phyloP scores from a whole-genome alignment of 2,888 invertebrate genomes.

The Heliconius ismenius region DNA sequence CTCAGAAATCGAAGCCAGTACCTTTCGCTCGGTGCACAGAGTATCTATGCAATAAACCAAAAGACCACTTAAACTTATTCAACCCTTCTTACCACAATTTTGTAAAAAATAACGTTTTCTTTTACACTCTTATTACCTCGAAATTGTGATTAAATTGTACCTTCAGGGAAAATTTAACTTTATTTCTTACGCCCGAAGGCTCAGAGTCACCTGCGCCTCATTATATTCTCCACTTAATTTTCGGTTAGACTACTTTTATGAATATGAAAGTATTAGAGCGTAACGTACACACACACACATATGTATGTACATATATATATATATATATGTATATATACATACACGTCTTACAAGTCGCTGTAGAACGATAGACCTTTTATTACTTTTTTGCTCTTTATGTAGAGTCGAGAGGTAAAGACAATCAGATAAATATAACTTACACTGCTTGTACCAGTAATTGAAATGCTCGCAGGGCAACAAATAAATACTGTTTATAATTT shows the following conservation, averaged over 20 bases:
- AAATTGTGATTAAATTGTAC: constrained; percentile 18
- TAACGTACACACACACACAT: constrained; percentile 22
- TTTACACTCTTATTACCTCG: constrained; percentile 12
- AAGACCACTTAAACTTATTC: background rate
- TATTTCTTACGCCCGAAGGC: background rate
- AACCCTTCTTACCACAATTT: background rate
- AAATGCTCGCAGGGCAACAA: too few relatives aligned
- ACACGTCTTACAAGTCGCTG: constrained; percentile 20
- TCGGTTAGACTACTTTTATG: constrained; percentile 33
- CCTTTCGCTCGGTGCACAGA: background rate
- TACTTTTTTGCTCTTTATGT: constrained; percentile 19
- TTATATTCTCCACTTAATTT: constrained; percentile 34
- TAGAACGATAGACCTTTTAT: constrained; percentile 25
- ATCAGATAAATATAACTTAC: background rate
- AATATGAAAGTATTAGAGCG: constrained; percentile 39
- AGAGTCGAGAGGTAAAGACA: background rate
- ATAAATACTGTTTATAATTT: too few relatives aligned
- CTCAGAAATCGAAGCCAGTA: background rate
- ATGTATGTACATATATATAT: background rate
- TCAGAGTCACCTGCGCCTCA: background rate
- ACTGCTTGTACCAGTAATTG: too few relatives aligned
- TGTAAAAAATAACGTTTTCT: constrained; percentile 9
- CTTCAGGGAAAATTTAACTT: background rate
- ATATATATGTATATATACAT: background rate
- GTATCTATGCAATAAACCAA: background rate